phyloP scores from a whole-genome alignment of 2,797 vertebrate genomes.

The Coranthus polyacanthus region DNA sequence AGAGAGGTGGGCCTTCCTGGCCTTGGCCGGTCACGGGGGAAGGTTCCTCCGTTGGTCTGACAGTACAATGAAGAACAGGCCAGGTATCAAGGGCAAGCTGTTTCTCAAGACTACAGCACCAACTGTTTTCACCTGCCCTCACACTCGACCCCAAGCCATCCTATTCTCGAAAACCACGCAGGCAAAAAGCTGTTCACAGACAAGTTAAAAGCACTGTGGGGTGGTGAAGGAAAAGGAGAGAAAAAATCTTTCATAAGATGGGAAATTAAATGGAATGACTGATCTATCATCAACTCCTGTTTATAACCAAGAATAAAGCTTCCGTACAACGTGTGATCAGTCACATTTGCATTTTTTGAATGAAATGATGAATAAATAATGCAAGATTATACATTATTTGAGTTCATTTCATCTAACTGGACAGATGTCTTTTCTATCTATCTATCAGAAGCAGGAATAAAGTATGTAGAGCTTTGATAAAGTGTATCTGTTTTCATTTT shows the following conservation, averaged over 20 bases:
- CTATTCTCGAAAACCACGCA: slow-evolving; percentile 29
- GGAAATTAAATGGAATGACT: slow-evolving; percentile 18
- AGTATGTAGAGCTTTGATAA: slow-evolving; percentile 45
- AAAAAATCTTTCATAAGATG: slow-evolving; percentile 17
- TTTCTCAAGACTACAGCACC: slow-evolving; percentile 79
- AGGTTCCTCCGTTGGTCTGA: slow-evolving; percentile 82
- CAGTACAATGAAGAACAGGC: slow-evolving; percentile 83
- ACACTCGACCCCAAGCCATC: slow-evolving; percentile 67
- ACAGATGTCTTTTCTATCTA: slow-evolving; percentile 24
- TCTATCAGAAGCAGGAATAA: neutral
- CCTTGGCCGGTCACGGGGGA: slow-evolving; percentile 85
- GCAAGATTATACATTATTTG: neutral
- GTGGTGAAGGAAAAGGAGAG: slow-evolving; percentile 21
- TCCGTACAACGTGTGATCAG: slow-evolving; percentile 16
- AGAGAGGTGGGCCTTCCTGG: slow-evolving; percentile 82
- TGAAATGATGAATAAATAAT: slow-evolving; percentile 23
- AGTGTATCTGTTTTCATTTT: slow-evolving; percentile 34
- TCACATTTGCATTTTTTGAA: slow-evolving; percentile 27
- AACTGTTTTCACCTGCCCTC: slow-evolving; percentile 83
- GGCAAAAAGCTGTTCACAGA: slow-evolving; percentile 44
- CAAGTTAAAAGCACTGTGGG: slow-evolving; percentile 19
- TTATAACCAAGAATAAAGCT: slow-evolving; percentile 20
- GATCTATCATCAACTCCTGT: slow-evolving; percentile 2
- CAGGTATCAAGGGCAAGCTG: slow-evolving; percentile 79
- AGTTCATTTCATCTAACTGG: slow-evolving; percentile 25